These are phyloP conservation scores for Lophius piscatorius DNA, from an alignment of 2,113 vertebrate genomes.

Conservation along the genomic window DNA sequence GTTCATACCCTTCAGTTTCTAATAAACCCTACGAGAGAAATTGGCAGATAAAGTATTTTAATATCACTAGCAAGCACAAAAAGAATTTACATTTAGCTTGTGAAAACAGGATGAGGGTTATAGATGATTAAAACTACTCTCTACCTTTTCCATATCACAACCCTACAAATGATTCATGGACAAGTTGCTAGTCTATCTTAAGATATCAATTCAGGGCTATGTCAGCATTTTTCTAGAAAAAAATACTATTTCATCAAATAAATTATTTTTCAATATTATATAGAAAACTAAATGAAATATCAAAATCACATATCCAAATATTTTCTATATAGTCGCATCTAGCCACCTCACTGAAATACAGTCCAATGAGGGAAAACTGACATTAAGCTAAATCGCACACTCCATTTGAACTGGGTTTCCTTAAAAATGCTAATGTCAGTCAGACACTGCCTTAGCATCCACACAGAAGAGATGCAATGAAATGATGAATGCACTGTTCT, in stretches of 20 bases:
- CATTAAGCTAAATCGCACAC: constrained; percentile 20
- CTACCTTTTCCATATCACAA: constrained; percentile 38
- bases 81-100: constrained; percentile 61
- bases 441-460: constrained; percentile 31
- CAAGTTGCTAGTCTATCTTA: constrained; percentile 12
- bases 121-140: constrained; percentile 52
- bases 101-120: constrained; percentile 46
- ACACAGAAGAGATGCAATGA: constrained; percentile 32
- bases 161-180: constrained; percentile 20
- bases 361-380: constrained; percentile 18
- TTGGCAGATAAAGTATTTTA: constrained; percentile 76
- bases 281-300: background rate
- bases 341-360: constrained; percentile 14
- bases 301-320: background rate
- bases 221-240: constrained; percentile 13
- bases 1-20: constrained; percentile 90
- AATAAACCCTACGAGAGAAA: constrained; percentile 84
- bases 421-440: constrained; percentile 37
- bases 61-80: constrained; percentile 70
- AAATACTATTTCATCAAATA: background rate
- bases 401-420: constrained; percentile 17
- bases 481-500: constrained; percentile 48
- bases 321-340: background rate
- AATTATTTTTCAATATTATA: background rate
- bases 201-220: constrained; percentile 16